phyloP scores from a whole-genome alignment of 2,113 vertebrate genomes.

The Meleagris gallopavo region DNA sequence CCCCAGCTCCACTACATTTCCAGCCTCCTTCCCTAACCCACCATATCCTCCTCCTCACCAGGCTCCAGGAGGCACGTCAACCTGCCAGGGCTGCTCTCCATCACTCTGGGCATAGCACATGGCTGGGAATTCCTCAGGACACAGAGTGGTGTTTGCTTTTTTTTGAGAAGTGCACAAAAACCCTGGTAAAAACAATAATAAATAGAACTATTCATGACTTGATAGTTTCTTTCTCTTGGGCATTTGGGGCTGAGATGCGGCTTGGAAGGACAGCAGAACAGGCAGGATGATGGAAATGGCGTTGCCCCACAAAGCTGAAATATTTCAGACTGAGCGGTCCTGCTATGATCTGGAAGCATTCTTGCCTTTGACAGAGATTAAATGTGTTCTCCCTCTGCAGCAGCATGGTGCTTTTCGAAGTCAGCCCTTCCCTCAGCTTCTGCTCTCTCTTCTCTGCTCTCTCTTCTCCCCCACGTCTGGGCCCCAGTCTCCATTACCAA shows the following conservation, averaged over 20 bases:
- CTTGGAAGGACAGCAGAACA: background rate
- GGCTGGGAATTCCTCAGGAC: background rate
- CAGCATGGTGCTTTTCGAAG: background rate
- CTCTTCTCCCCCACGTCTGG: background rate
- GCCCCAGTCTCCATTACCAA: background rate
- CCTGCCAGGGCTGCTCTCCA: background rate
- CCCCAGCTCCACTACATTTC: background rate
- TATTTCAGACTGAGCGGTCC: background rate
- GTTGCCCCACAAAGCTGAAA: background rate
- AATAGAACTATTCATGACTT: background rate
- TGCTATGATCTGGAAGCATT: rapidly evolving
- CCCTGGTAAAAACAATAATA: background rate
- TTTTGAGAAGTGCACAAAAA: background rate
- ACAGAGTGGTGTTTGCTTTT: background rate
- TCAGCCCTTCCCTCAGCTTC: background rate
- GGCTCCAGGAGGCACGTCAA: background rate
- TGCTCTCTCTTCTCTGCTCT: background rate
- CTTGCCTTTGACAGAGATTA: background rate
- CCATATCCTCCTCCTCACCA: background rate
- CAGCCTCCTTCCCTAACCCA: background rate
- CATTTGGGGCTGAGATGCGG: background rate
- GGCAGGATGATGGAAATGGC: background rate
- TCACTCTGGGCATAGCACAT: background rate
- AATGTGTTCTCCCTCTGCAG: background rate
- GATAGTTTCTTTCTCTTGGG: background rate